These are phyloP conservation scores for Lagopus leucura DNA, from an alignment of 2,113 vertebrate species.

Conservation along the genomic window DNA sequence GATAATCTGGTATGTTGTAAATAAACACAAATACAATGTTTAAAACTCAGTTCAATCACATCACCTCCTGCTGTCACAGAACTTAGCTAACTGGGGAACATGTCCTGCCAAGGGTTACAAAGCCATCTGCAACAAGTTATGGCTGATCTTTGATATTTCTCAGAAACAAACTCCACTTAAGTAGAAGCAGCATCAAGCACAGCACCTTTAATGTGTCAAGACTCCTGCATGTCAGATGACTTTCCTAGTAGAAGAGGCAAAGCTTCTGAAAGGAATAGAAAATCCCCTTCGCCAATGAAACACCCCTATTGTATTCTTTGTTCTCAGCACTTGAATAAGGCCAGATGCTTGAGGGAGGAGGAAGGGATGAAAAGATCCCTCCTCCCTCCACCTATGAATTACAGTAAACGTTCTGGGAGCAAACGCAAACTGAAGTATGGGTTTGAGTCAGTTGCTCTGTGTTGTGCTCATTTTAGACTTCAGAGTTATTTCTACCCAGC, in stretches of 20 bases:
- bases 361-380: neutral
- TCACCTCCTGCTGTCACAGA: neutral
- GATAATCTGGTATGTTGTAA: neutral
- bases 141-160: neutral
- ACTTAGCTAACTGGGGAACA: neutral
- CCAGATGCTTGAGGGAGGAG: neutral
- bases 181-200: neutral
- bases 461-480: neutral
- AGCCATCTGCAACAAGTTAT: neutral
- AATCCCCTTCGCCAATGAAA: neutral
- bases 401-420: neutral
- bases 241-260: neutral
- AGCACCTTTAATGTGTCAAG: neutral
- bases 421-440: neutral
- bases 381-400: neutral
- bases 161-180: neutral
- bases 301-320: too few species aligned
- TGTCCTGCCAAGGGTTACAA: neutral
- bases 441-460: neutral
- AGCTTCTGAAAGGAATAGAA: neutral
- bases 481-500: neutral
- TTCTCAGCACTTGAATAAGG: neutral
- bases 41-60: neutral
- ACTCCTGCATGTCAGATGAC: neutral
- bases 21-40: neutral